Evolutionary conservation across 2,113 vertebrate species (phyloP), one percentile per base, ranked within the genome.

Genomic region (Silurus glanis): DNA sequence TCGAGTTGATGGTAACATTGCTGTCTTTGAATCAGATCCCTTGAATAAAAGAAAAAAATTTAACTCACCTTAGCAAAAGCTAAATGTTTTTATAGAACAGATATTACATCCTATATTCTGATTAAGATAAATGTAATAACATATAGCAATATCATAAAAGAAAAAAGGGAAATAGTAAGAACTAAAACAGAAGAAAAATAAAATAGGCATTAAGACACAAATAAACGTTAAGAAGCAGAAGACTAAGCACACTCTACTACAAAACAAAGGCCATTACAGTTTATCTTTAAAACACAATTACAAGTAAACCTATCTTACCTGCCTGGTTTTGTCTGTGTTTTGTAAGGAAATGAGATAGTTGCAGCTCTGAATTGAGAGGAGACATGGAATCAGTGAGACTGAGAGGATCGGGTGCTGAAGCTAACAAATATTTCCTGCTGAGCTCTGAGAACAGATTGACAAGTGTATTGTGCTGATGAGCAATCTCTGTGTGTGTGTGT

Each of bases 361-460:
- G 37, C 37, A 53, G 67, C 25, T 86, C 85, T 89, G 62, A 56
- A 86, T 53, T 71, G 25, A 82, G 23, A 82, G 55, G 13, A 10
- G 37, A 74, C 61, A 78, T 25, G 8, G 10, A 75, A 66, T 59
- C 12, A 76, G 71, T 13, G 37, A 82, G 47, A 53, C n/a, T 74
- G 69, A 75, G 69, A 74, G 23, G 23, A 17, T 59, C 64, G 74
- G 47, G 76, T 88, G 80, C 87, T 88, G 85, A 89, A 86, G 72
- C 82, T 66, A 67, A 86, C 81, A 86, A 66, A 88, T 69, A 67
- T 74, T 88, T 84, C 58, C 45, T 85, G 85, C 88, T 87, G 84
- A 86, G 75, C 55, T 55, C 28, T 19, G 28, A 5, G 23, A 59
- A 81, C 82, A 80, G 23, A 64, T n/a, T 81, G n/a, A 62, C 58